phyloP scores from a whole-genome alignment of 2,797 vertebrate genomes.

The Lates japonicus region DNA sequence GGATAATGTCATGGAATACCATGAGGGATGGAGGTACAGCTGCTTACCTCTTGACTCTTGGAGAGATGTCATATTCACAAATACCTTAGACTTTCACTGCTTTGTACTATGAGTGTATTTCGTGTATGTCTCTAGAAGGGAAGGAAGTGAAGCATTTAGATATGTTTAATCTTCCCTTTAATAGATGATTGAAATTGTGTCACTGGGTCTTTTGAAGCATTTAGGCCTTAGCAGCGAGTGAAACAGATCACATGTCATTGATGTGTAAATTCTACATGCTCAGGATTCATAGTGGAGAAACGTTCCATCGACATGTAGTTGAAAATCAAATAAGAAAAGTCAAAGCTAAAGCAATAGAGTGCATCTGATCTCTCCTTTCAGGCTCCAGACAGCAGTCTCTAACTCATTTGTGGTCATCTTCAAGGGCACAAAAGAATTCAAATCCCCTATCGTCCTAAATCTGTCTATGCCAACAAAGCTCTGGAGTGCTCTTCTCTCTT shows the following conservation, averaged over 20 bases:
- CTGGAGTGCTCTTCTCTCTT: constrained; percentile 50
- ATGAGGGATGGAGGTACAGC: constrained; percentile 31
- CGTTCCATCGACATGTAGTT: constrained; percentile 26
- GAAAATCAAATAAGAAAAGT: constrained; percentile 1
- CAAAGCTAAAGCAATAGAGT: constrained; percentile 22
- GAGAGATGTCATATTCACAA: background rate
- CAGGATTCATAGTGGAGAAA: constrained; percentile 15
- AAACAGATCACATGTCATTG: constrained; percentile 37
- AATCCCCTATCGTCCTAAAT: constrained; percentile 74
- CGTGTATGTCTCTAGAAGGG: background rate
- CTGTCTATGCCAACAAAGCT: constrained; percentile 72
- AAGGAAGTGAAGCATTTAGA: constrained; percentile 17
- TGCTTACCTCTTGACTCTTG: constrained; percentile 41
- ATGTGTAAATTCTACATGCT: constrained; percentile 41
- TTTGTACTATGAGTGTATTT: constrained; percentile 5
- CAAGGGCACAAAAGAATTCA: constrained; percentile 68
- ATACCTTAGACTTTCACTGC: background rate
- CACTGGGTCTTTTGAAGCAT: constrained; percentile 32
- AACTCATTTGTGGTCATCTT: constrained; percentile 70
- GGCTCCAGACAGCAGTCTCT: constrained; percentile 45
- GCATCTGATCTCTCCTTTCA: constrained; percentile 40
- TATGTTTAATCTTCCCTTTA: constrained; percentile 34
- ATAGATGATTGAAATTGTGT: constrained; percentile 46
- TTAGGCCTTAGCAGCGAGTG: constrained; percentile 10
- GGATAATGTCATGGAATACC: constrained; percentile 67